phyloP scores from a whole-genome alignment of 2,888 invertebrate genomes.

The Cryptocephalus primarius region DNA sequence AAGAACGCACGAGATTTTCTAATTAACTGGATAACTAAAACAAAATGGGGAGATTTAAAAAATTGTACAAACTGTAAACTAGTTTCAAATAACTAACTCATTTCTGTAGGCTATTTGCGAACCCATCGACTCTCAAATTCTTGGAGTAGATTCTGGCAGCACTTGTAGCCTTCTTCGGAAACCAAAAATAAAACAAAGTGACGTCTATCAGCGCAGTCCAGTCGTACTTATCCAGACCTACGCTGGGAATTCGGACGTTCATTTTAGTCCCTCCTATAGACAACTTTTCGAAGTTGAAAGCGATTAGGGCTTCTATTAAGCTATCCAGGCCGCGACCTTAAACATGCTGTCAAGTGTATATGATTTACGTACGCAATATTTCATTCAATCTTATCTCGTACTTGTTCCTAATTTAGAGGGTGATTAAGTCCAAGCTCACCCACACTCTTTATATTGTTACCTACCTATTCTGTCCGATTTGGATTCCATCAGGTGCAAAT shows the following conservation, averaged over 20 bases:
- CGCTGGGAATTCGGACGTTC: conserved; percentile 43
- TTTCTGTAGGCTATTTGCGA: conserved; percentile 9
- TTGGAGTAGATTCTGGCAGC: conserved; percentile 65
- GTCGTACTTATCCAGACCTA: conserved; percentile 52
- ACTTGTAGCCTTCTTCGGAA: conserved; percentile 56
- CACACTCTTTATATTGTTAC: conserved; percentile 1
- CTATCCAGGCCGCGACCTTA: conserved; percentile 56
- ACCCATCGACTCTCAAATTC: conserved; percentile 25
- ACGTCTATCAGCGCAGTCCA: conserved; percentile 63
- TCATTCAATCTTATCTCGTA: too few relatives aligned
- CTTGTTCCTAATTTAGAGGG: too few relatives aligned
- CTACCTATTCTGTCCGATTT: conserved; percentile 14
- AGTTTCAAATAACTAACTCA: conserved; percentile 5
- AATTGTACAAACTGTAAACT: too few relatives aligned
- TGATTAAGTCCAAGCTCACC: too few relatives aligned
- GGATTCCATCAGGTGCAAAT: conserved; percentile 10
- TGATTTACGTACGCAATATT: too few relatives aligned
- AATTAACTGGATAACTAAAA: too few relatives aligned
- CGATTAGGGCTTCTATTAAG: conserved; percentile 73
- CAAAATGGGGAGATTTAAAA: background rate
- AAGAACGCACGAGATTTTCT: too few relatives aligned
- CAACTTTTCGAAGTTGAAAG: conserved; percentile 83
- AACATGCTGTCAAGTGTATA: conserved; percentile 1
- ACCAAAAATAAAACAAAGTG: conserved; percentile 65
- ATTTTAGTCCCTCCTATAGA: conserved; percentile 55